Conservation (phyloP, 1,140 invertebrate species). For the Rhizoglyphus robini region DNA sequence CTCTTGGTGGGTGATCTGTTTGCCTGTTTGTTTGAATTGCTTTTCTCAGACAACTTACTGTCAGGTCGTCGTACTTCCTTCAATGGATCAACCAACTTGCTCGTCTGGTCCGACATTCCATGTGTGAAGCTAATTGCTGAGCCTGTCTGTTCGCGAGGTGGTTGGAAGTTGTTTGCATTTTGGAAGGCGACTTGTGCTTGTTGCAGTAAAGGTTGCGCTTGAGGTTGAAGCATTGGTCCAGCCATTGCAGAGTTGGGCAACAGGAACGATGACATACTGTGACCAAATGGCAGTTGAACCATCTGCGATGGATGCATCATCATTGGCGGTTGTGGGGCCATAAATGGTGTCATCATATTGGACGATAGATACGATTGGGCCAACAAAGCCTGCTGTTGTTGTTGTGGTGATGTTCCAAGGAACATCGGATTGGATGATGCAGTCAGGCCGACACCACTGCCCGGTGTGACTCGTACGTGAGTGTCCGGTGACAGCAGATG, state of each 20-base stretch:
- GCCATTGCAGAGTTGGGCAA: background rate
- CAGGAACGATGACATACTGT: no score
- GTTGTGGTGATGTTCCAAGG: no score
- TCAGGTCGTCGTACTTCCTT: constrained; percentile 17
- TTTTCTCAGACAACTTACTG: no score
- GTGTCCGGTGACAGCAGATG: background rate
- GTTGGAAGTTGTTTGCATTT: background rate
- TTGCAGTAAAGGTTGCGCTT: background rate
- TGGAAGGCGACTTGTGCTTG: background rate
- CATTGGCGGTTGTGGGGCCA: background rate
- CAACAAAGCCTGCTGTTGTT: background rate
- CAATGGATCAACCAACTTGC: constrained; percentile 16
- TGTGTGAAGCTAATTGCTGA: constrained; percentile 2
- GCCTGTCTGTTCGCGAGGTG: background rate
- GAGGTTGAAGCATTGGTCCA: background rate
- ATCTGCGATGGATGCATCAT: background rate
- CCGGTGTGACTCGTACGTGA: no score
- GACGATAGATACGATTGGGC: background rate
- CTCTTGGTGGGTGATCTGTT: no score
- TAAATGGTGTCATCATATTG: background rate
- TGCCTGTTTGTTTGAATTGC: no score
- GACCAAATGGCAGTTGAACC: background rate
- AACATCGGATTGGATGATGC: no score
- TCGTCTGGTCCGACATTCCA: constrained; percentile 20
- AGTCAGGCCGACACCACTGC: no score